Base-by-base conservation (phyloP, 2,113 vertebrate genomes). In the Phasianus colchicus region DNA sequence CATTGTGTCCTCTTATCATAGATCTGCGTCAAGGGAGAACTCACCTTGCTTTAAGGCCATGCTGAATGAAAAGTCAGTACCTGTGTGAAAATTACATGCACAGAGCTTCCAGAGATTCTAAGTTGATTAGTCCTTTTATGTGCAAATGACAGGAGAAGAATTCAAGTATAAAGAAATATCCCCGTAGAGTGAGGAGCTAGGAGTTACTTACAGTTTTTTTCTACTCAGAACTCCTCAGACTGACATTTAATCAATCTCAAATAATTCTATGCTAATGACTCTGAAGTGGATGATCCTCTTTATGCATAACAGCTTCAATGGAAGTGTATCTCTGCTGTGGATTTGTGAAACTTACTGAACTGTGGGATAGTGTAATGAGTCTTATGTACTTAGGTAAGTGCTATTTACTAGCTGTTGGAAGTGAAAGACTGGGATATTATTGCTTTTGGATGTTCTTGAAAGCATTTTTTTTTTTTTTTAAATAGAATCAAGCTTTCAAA, bases 121-220 rank as follows among this genome's bases (percentile, higher is more conserved):
- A 83, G 66, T 0, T 79, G 65, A 77, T 83, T 18, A 67, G 13
- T 3, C 22, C 38, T 8, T 81, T 95, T 93, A 86, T 78, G 65
- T 88, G 88, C 67, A 95, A 94, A 95, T 89, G 20, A 70, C 48
- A 58, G 7, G 61, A 89, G 74, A 82, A 91, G 7, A 88, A 86
- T 71, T 72, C 6, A 8, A 2, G 36, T 42, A 13, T 64, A 42
- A 60, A 10, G 13, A 75, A 88, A 79, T 79, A 40, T 1, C 0
- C 4, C 8, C 67, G 5, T 15, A 71, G 13, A 74, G 2, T 7
- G 58, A 83, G 9, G 6, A 74, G 2, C 6, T 65, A 79, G 8
- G 4, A 42, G 3, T 1, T 48, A 3, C 6, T 73, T 77, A 10
- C 15, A 78, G 16, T 3, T 83, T 94, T 83, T 83, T 86, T 20